Evolutionary conservation across 1,140 invertebrate species (phyloP).

Genomic region (Halesus radiatus): DNA sequence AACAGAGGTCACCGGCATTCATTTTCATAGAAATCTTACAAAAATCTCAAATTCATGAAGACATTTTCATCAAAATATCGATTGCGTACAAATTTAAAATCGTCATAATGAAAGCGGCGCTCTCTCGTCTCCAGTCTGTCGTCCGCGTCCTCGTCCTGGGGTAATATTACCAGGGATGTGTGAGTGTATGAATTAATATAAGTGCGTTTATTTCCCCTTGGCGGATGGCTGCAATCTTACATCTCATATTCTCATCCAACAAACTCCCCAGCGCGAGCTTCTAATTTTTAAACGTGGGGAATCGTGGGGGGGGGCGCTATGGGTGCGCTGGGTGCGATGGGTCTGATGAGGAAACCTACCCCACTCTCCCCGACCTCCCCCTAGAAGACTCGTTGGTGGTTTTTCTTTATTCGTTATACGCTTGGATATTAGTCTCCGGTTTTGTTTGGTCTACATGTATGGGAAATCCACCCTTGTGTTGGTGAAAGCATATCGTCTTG

Average conservation of each 20-base stretch:
- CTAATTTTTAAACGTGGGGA: conserved; percentile 50
- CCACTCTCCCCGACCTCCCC: neutral
- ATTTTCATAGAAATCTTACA: too few relatives aligned
- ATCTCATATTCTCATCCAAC: conserved; percentile 40
- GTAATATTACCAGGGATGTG: neutral
- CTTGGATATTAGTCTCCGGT: conserved; percentile 39
- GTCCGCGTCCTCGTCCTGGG: too few relatives aligned
- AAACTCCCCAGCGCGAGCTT: conserved; percentile 33
- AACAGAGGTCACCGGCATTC: too few relatives aligned
- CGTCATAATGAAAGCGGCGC: too few relatives aligned
- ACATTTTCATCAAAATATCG: conserved; percentile 1
- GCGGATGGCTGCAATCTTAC: conserved; percentile 38
- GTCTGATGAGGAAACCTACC: conserved; percentile 18
- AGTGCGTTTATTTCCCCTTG: conserved; percentile 38
- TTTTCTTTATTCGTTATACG: conserved; percentile 48
- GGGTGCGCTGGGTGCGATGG: neutral
- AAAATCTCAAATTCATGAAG: neutral
- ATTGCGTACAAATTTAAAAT: neutral
- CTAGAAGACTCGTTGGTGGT: conserved; percentile 36
- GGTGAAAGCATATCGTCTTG: conserved; percentile 9
- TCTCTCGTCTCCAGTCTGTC: too few relatives aligned
- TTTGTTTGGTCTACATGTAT: conserved; percentile 18
- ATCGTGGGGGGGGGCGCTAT: neutral
- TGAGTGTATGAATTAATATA: conserved; percentile 36
- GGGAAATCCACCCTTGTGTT: conserved; percentile 12